A percentile compares a stretch with the other conserved stretches of the same genome.
phyloP scores from a whole-genome alignment of 2,797 vertebrate genomes.

The Macrochelys suwanniensis region DNA sequence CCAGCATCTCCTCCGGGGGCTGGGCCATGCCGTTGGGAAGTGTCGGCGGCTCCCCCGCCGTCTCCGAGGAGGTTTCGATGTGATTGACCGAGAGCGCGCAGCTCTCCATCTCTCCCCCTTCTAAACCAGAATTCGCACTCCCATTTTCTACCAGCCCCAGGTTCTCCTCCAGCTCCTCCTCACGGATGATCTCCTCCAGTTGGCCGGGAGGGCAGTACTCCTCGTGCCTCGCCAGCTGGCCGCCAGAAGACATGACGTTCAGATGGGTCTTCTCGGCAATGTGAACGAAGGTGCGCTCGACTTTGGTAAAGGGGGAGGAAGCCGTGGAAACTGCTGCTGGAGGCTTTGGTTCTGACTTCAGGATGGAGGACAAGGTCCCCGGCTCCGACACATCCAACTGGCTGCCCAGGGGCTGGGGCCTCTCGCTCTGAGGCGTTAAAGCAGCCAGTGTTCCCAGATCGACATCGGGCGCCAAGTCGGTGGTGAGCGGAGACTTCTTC shows the following conservation, averaged over 20 bases:
- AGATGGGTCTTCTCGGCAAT: slow-evolving; percentile 97
- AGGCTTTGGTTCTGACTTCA: slow-evolving; percentile 91
- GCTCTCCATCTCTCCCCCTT: slow-evolving; percentile 76
- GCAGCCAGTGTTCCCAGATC: slow-evolving; percentile 88
- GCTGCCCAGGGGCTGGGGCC: slow-evolving; percentile 84
- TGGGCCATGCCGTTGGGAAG: slow-evolving; percentile 58
- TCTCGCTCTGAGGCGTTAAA: slow-evolving; percentile 87
- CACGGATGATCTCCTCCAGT: slow-evolving; percentile 79
- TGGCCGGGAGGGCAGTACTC: slow-evolving; percentile 76
- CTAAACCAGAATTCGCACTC: slow-evolving; percentile 68
- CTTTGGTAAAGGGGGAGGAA: slow-evolving; percentile 95
- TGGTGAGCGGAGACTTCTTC: slow-evolving; percentile 90
- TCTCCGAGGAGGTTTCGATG: slow-evolving; percentile 63
- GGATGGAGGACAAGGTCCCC: slow-evolving; percentile 89
- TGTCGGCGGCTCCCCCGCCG: slow-evolving; percentile 51
- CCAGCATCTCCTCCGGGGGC: slow-evolving; percentile 16
- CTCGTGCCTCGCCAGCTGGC: slow-evolving; percentile 84
- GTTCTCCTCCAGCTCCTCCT: slow-evolving; percentile 74
- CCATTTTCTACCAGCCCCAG: slow-evolving; percentile 73
- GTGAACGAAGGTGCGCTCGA: slow-evolving; percentile 96
- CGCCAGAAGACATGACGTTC: slow-evolving; percentile 92
- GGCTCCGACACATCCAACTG: slow-evolving; percentile 90
- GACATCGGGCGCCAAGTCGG: slow-evolving; percentile 85
- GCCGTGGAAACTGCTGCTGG: slow-evolving; percentile 83
- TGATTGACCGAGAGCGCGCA: slow-evolving; percentile 53